These are phyloP conservation scores for Diuraphis noxia DNA, from an alignment of 1,140 invertebrate species.

Conservation along the genomic window DNA sequence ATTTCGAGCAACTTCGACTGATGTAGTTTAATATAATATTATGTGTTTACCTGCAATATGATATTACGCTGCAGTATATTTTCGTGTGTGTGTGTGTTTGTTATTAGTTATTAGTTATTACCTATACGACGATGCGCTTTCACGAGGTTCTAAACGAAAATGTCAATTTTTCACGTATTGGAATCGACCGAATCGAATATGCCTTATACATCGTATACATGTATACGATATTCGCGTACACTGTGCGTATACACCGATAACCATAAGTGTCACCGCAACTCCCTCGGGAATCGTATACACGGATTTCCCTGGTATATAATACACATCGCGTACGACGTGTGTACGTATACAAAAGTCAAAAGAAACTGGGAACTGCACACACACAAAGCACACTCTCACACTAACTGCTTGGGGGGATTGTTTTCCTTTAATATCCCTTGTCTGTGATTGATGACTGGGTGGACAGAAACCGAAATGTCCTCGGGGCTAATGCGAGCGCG, in stretches of 20 bases:
- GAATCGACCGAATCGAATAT: neutral
- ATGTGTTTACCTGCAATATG: neutral
- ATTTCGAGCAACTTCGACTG: neutral
- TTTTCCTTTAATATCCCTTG: slow-evolving; percentile 38
- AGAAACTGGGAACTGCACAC: neutral
- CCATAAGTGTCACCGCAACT: slow-evolving; percentile 31
- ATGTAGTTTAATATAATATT: neutral
- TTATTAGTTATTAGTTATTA: too few species aligned
- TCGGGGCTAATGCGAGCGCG: neutral
- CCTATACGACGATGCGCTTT: neutral
- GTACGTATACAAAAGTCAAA: slow-evolving; percentile 25
- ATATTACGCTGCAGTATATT: neutral
- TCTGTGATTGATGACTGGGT: slow-evolving; percentile 50
- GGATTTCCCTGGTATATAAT: neutral
- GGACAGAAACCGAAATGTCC: slow-evolving; percentile 44
- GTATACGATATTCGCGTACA: neutral
- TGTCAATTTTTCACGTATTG: slow-evolving; percentile 7
- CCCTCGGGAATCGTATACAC: slow-evolving; percentile 35
- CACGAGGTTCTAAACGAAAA: neutral
- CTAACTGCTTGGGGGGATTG: slow-evolving; percentile 21
- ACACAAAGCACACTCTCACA: neutral
- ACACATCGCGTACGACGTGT: neutral
- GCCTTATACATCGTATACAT: neutral
- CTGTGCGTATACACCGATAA: slow-evolving; percentile 1
- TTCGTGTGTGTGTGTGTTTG: neutral